A percentile compares a stretch with the other conserved stretches of the same genome.
These are phyloP conservation scores for Bubalus kerabau DNA, from an alignment of 2,113 vertebrate genomes.

Conservation along the genomic window DNA sequence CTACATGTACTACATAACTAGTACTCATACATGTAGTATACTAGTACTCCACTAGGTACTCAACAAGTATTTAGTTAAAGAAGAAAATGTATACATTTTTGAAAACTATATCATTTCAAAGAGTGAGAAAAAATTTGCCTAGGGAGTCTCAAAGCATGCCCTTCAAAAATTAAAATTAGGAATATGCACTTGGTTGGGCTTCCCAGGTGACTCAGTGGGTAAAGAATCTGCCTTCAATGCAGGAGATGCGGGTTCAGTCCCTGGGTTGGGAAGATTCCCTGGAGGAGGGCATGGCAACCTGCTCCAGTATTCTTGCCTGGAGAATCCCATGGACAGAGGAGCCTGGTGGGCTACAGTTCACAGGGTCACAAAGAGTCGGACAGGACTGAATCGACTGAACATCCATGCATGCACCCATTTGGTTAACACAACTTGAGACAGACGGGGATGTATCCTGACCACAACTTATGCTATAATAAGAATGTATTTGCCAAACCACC, in stretches of 20 bases:
- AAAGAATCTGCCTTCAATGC: not conserved
- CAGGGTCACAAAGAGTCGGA: not conserved
- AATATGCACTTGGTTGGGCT: not conserved
- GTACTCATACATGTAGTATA: not conserved
- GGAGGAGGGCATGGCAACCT: not conserved
- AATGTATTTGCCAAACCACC: not conserved
- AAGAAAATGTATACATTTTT: not conserved
- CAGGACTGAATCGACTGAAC: not conserved
- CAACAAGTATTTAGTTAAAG: not conserved
- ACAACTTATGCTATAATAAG: not conserved
- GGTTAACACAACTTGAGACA: not conserved
- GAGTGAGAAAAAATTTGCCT: not conserved
- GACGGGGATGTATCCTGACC: not conserved
- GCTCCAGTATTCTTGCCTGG: not conserved
- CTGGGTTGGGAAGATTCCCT: not conserved
- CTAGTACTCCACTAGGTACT: not conserved
- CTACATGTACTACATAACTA: too few relatives aligned
- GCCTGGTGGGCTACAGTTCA: not conserved
- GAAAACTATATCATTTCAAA: not conserved
- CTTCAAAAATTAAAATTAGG: slow-evolving; percentile 29
- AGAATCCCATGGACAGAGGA: not conserved
- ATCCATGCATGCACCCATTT: not conserved
- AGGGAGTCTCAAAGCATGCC: not conserved
- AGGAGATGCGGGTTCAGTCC: not conserved
- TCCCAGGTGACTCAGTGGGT: not conserved